Base-by-base conservation (phyloP, 92 coral and sea anemone species). In the Zoanthus sociatus region DNA sequence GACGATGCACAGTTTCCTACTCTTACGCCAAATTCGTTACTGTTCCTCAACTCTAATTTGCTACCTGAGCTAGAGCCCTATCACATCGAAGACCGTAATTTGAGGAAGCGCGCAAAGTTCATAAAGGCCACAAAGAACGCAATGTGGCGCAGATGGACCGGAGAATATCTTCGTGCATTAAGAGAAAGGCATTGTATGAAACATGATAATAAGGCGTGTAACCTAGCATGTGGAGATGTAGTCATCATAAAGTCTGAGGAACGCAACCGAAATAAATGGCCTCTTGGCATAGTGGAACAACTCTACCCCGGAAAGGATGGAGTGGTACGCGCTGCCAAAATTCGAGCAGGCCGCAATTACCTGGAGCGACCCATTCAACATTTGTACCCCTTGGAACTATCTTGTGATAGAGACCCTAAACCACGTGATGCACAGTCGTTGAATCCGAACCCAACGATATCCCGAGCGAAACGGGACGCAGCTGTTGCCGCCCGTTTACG, bases 381-480 rank as follows among this genome's bases (percentile, higher is more conserved):
- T 50, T 50, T 50, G 78, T 73, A 5, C 55, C 21, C 14, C 14
- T 53, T 10, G 54, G 26, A 31, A 47, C 15, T 8, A 45, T 16
- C 5, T 12, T 73, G 76, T 6, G 48, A 71, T 37, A 31, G 48
- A 71, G 7, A 31, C 10, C 26, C 26, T 26, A 6, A 0, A 50
- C 55, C 55, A 7, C 55, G 55, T 2, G 14, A 20, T 6, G 32
- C 44, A 31, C 37, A 12, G 47, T 32, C 3, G 14, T 45, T 74
- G 78, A 13, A 74, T 15, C 56, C 78, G 5, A 16, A 45, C 8
- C 6, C 33, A 76, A 2, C 7, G n/a, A 18, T 53, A 48, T 51
- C 64, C 64, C 61, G 37, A 17, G 44, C 79, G 6, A 76, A 76
- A 76, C 79, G 79, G 5, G 81, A 50, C 42, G 63, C 81, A 76